Conservation (phyloP, 2,888 invertebrate species). For the Himalopsyche tibetana region DNA sequence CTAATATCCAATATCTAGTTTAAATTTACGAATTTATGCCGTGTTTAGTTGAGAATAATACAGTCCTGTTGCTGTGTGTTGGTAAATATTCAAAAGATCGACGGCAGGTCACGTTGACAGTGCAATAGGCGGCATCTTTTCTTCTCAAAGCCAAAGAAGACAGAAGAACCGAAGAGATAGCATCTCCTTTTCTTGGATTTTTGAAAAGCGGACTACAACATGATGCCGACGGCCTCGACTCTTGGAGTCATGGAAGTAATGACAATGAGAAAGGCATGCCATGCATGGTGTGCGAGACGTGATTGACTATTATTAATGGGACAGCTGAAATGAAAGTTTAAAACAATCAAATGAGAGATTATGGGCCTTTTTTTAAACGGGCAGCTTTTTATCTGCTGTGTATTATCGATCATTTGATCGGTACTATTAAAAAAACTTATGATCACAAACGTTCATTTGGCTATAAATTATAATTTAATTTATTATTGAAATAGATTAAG, state of each 20-base stretch:
- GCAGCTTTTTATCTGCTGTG: too few relatives aligned
- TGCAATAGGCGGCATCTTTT: conserved; percentile 29
- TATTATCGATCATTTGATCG: too few relatives aligned
- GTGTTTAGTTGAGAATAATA: not conserved
- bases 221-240: conserved; percentile 1
- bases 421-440: too few relatives aligned
- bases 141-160: conserved; percentile 27
- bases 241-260: not conserved
- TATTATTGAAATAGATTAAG: too few relatives aligned
- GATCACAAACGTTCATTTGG: too few relatives aligned
- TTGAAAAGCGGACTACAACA: not conserved
- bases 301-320: conserved; percentile 28
- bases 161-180: conserved; percentile 29
- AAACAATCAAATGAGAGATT: not conserved
- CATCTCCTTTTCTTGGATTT: conserved; percentile 1
- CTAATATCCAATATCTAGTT: too few relatives aligned
- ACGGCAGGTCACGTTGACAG: conserved; percentile 40
- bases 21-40: too few relatives aligned
- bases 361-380: too few relatives aligned
- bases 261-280: conserved; percentile 1
- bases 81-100: conserved; percentile 19
- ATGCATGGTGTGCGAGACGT: conserved; percentile 1
- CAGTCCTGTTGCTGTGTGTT: not conserved
- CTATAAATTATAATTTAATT: too few relatives aligned
- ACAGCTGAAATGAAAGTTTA: not conserved